Base-by-base conservation (phyloP, 2,797 vertebrate species). In the Centroberyx gerrardi region DNA sequence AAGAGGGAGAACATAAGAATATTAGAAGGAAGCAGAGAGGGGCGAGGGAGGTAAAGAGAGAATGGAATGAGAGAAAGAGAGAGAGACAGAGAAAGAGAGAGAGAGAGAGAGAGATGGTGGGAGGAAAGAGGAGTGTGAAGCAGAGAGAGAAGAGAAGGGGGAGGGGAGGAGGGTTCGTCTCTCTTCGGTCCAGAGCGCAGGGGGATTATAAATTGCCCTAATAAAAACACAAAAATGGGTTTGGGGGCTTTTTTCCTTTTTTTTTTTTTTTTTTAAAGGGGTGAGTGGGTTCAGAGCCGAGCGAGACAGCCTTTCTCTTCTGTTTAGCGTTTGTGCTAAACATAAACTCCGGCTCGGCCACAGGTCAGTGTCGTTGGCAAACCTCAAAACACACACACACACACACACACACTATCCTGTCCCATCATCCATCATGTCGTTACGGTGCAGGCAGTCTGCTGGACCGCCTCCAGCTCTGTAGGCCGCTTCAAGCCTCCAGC, bases 231-330 rank as follows among this genome's bases (percentile, higher is more conserved):
- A 29, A 17, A 55, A 22, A 61, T 59, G 75, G 56, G 74, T 64
- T 78, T 68, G 78, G 58, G 71, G 56, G 60, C 15, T 8, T n/a
- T 15, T 3, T 49, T 51, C n/a, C 4, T 73, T 80, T 76, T 72
- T 68, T 3, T 49, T 51, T 51, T 49, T 51, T 51, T 17, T 73
- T 80, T 76, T 72, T 68, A 67, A 62, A 73, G 84, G 74, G 86
- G 83, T 86, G 78, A 90, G 68, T 64, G 82, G 79, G 84, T 90
- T 83, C 88, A 86, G 15, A 59, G 17, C 15, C 61, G 55, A n/a
- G 42, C 66, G 49, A 14, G n/a, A 67, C 49, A 59, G 68, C 74
- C 74, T 62, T 76, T 80, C 63, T 75, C 66, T 72, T 62, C 62
- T 62, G 29, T 62, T 58, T 74, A 56, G 72, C 66, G 61, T 82